Base-by-base conservation (phyloP, 1,140 invertebrate genomes). In the Drosophila leontia region DNA sequence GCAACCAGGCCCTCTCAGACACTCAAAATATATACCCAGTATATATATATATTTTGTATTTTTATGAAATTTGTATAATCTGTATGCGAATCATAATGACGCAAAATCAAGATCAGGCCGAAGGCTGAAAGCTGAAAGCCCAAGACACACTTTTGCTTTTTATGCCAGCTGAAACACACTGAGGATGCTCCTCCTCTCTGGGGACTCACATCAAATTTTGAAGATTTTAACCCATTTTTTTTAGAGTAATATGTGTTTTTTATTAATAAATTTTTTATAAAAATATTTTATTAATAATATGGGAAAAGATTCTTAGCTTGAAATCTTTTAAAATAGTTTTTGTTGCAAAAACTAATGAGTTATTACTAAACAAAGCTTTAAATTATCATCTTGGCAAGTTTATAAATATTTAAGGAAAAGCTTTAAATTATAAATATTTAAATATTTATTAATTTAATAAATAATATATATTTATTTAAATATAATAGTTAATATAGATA, bases 61-160 rank as follows among this genome's bases (percentile, higher is more conserved):
- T 63, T 75, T 50, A 53, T 34, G 34, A 51, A 78, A 78, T 70
- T 88, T 84, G 85, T 79, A 80, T 80, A 80, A 79, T 80, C 69
- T 68, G 61, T 61, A 59, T 23, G 78, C 77, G 84, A 81, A 84
- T 78, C 84, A 90, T 90, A 85, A 90, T 90, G 75, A 84, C 78
- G 69, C 75, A 45, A 85, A 90, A 91, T 90, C 82, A 81, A 88
- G 85, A 88, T 88, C 86, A 76, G 77, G 23, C 82, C 42, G 65
- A 70, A 68, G 59, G 47, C 57, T 47, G 53, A 55, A 58, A 67
- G 47, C 57, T 47, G 53, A 55, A 58, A 67, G 62, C 62, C 13
- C 39, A 44, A 82, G 80, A 88, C 80, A 88, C 84, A 75, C 72
- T 74, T 88, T 84, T 78, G 78, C 70, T 78, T 69, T 83, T 88